A percentile compares a stretch with the other conserved stretches of the same genome.
Evolutionary conservation across 2,888 invertebrate species (phyloP).

Genomic region (Habroteleia sp.): DNA sequence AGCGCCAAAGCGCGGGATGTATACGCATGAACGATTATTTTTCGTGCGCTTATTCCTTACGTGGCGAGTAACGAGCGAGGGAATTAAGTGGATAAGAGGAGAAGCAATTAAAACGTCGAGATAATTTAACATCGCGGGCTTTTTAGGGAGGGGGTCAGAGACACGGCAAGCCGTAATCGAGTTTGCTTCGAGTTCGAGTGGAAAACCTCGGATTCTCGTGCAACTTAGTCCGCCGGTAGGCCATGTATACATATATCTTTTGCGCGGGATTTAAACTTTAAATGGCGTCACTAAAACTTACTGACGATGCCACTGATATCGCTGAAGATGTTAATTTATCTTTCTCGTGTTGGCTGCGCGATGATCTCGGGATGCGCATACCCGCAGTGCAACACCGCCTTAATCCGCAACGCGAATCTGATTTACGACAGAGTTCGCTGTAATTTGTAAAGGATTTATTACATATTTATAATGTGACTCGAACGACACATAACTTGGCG

Average conservation of each 20-base stretch:
- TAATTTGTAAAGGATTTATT: conserved; percentile 58
- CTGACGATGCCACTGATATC: conserved; percentile 61
- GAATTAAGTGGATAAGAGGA: conserved; percentile 62
- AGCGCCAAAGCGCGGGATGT: conserved; percentile 35
- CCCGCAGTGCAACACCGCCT: conserved; percentile 26
- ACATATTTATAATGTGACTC: conserved; percentile 38
- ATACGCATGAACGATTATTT: conserved; percentile 60
- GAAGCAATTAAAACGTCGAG: conserved; percentile 62
- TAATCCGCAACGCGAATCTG: conserved; percentile 54
- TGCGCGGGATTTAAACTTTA: conserved; percentile 61
- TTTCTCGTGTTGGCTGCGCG: conserved; percentile 52
- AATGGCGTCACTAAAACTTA: conserved; percentile 63
- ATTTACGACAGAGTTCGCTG: conserved; percentile 41
- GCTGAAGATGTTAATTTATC: conserved; percentile 64
- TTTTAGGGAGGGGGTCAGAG: conserved; percentile 24
- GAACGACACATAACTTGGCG: conserved; percentile 1
- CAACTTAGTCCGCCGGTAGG: conserved; percentile 47
- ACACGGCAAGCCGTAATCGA: conserved; percentile 53
- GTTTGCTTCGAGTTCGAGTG: conserved; percentile 60
- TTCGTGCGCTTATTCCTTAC: conserved; percentile 58
- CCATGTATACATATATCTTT: conserved; percentile 58
- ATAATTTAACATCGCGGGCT: conserved; percentile 44
- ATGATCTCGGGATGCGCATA: conserved; percentile 35
- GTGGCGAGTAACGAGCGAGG: conserved; percentile 59
- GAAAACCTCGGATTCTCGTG: conserved; percentile 56